Evolutionary conservation across 2,797 vertebrate genomes (phyloP), one percentile per base, ranked within the genome.

Genomic region (Xerus rutilus): DNA sequence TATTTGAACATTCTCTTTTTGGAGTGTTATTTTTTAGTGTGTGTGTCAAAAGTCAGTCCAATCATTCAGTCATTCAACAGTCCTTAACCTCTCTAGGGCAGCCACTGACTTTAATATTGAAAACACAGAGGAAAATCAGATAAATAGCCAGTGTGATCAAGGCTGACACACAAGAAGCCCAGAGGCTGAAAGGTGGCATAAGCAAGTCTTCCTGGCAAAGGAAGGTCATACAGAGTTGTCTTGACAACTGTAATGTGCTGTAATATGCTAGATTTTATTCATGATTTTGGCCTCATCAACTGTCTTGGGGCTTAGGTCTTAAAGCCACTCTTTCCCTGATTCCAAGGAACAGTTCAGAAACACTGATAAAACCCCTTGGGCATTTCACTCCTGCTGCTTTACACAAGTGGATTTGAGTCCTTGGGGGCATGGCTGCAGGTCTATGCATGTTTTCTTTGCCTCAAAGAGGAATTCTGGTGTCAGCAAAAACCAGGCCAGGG

Each of bases 261-360:
- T 35, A 59, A 30, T 14, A 1, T 54, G 17, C 65, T 65, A 15
- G 54, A 49, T 72, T 91, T 81, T 39, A 28, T 45, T 90, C 39
- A 54, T 72, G 52, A 82, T 73, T 67, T 89, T 73, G 84, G n/a
- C 45, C 57, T 93, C 18, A 32, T 57, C 25, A 49, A 35, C 43
- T 57, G 18, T 77, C 84, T 87, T 84, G 52, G 57, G 35, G 11
- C 25, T 83, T 86, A 77, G 57, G 39, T 20, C 57, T 52, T 54
- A 72, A 39, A 90, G 23, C 7, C 11, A 76, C 39, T 83, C 35
- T 85, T 92, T 84, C n/a, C 76, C 54, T 70, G 32, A 69, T 87
- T 64, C 32, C 45, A 83, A 91, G 52, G 81, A 70, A 21, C 82
- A 83, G 62, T 96, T 95, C 92, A 86, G 86, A 90, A 94, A 94